These are phyloP conservation scores for Rana temporaria DNA, from an alignment of 2,113 vertebrate genomes.

Conservation along the genomic window DNA sequence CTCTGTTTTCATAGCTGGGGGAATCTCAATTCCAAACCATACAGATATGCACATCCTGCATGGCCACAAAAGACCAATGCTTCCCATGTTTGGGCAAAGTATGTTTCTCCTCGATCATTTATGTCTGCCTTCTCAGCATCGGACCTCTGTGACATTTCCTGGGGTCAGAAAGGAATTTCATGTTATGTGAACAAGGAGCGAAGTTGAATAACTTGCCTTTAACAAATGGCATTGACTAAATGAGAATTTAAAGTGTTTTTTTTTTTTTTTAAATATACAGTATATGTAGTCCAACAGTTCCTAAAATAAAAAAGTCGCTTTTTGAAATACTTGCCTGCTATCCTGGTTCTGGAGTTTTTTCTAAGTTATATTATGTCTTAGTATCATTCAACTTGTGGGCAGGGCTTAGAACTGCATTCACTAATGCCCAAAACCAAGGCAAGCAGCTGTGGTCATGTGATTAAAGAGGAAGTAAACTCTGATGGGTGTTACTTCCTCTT, in stretches of 20 bases:
- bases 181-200: slow-evolving; percentile 31
- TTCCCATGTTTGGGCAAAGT: slow-evolving; percentile 55
- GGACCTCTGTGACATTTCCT: slow-evolving; percentile 52
- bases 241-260: neutral
- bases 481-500: too few species aligned
- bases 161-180: slow-evolving; percentile 48
- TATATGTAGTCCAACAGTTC: too few species aligned
- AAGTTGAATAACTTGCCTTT: slow-evolving; percentile 10
- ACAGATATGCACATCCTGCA: slow-evolving; percentile 52
- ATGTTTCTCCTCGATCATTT: slow-evolving; percentile 42
- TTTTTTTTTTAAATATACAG: neutral
- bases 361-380: too few species aligned
- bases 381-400: too few species aligned
- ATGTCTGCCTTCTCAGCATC: slow-evolving; percentile 38
- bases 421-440: too few species aligned
- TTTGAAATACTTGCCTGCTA: too few species aligned
- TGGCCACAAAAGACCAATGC: neutral
- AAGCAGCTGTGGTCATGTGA: too few species aligned
- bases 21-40: slow-evolving; percentile 44
- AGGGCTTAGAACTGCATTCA: too few species aligned
- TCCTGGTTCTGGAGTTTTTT: too few species aligned
- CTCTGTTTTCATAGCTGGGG: slow-evolving; percentile 52
- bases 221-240: slow-evolving; percentile 14
- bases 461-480: too few species aligned
- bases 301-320: too few species aligned